Conservation (phyloP, 2,797 vertebrate species). For the Myotis planiceps region DNA sequence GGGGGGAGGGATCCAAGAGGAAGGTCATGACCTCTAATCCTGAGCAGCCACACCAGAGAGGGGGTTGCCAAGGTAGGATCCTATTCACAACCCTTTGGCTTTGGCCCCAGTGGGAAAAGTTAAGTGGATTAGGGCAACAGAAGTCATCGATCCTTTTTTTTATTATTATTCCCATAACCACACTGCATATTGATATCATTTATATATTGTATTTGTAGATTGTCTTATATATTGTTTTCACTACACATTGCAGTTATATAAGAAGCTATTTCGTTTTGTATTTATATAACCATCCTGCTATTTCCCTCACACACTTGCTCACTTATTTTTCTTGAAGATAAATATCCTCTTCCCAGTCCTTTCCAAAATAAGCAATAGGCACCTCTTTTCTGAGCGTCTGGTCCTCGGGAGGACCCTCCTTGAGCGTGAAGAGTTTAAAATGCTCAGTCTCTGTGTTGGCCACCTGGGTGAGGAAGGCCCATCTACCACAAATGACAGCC, state of each 20-base stretch:
- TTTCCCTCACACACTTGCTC: background rate
- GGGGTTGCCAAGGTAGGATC: background rate
- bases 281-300: background rate
- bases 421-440: background rate
- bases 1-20: fast-evolving
- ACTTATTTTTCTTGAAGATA: background rate
- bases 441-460: background rate
- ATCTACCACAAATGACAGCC: background rate
- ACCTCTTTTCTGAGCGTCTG: background rate
- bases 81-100: background rate
- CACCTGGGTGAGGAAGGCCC: background rate
- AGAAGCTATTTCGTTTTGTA: background rate
- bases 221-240: background rate
- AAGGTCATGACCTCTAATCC: background rate
- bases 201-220: fast-evolving
- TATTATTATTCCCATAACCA: background rate
- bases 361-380: background rate
- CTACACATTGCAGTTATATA: fast-evolving
- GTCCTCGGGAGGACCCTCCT: background rate
- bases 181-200: background rate
- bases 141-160: background rate
- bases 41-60: background rate
- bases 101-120: background rate
- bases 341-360: background rate
- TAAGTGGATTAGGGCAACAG: background rate